Base-by-base conservation (phyloP, 1,140 invertebrate genomes). In the Drosophila pallidifrons region DNA sequence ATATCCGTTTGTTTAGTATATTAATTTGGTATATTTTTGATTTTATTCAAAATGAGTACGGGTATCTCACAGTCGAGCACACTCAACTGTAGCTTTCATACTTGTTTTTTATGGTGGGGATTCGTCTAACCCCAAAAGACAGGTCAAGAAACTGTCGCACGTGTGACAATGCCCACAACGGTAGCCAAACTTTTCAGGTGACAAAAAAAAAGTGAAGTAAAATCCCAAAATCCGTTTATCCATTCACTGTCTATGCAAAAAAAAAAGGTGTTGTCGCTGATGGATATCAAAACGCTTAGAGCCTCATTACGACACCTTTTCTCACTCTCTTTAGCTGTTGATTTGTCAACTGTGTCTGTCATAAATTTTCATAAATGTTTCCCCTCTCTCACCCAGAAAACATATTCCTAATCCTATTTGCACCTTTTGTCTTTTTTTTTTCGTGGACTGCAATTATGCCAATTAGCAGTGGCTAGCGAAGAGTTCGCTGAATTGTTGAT, bases 241-340 rank as follows among this genome's bases (percentile, higher is more conserved):
- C 63, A 67, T 25, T 47, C 59, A 8, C 30, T 2, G 28, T 61
- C 49, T 61, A 70, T 38, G 67, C 67, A 51, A 64, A 46, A 30
- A 46, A 30, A 65, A 45, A 57, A 51, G 73, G 43, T 65, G 68
- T 55, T 35, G 67, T 1, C 54, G 7, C 35, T 65, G 82, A 86
- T 87, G 59, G 52, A 54, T 81, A 89, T 89, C 85, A 43, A 57
- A 41, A 20, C 72, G 58, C 66, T 65, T 51, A 71, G 66, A 72
- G 65, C 49, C 51, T 69, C 83, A 88, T 77, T 87, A 83, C 66
- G 77, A 74, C 83, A 83, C 80, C 65, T 75, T 58, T 54, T 35
- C 49, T 28, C 35, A 38, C 20, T 32, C 28, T 52, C 11, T n/a
- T 15, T 13, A 30, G 7, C 30, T 28, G 61, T 38, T 35, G 15